Percentiles rank a stretch among this genome's conserved stretches.
phyloP scores from a whole-genome alignment of 2,888 invertebrate species.

The Colostygia pectinataria region DNA sequence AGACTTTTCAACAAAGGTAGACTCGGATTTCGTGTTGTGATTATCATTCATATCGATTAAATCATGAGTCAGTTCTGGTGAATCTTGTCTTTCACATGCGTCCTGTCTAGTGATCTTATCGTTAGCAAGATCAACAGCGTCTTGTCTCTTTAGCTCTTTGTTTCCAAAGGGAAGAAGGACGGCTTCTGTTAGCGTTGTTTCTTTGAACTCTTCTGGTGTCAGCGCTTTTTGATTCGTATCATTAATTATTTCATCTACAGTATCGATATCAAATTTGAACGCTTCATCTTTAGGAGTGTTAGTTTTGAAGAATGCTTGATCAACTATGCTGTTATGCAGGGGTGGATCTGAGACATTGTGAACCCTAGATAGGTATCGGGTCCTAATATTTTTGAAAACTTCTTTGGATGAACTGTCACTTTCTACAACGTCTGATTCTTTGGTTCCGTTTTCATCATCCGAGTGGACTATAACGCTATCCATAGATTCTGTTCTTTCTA shows the following conservation, averaged over 20 bases:
- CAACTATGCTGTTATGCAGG: constrained; percentile 52
- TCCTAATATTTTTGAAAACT: constrained; percentile 69
- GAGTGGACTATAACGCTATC: constrained; percentile 64
- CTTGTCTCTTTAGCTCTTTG: constrained; percentile 63
- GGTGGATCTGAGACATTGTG: constrained; percentile 66
- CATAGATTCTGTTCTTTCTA: constrained; percentile 69
- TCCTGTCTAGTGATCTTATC: constrained; percentile 49
- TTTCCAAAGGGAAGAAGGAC: constrained; percentile 47
- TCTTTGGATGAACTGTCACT: constrained; percentile 65
- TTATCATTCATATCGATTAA: constrained; percentile 43
- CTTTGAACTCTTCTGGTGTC: constrained; percentile 37
- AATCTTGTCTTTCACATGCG: constrained; percentile 42
- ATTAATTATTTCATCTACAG: constrained; percentile 66
- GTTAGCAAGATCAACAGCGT: constrained; percentile 55
- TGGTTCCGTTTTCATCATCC: constrained; percentile 55
- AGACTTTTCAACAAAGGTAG: constrained; percentile 38
- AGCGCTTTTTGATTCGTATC: constrained; percentile 44
- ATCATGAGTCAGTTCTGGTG: constrained; percentile 38
- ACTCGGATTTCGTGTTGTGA: constrained; percentile 53
- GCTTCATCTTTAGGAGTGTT: constrained; percentile 41
- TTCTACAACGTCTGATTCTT: constrained; percentile 56
- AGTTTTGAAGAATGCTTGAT: constrained; percentile 66
- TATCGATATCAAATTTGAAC: constrained; percentile 58
- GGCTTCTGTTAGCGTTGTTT: constrained; percentile 42
- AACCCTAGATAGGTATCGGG: constrained; percentile 71